Evolutionary conservation across 2,797 vertebrate genomes (phyloP).

Genomic region (Pogonophryne albipinna): DNA sequence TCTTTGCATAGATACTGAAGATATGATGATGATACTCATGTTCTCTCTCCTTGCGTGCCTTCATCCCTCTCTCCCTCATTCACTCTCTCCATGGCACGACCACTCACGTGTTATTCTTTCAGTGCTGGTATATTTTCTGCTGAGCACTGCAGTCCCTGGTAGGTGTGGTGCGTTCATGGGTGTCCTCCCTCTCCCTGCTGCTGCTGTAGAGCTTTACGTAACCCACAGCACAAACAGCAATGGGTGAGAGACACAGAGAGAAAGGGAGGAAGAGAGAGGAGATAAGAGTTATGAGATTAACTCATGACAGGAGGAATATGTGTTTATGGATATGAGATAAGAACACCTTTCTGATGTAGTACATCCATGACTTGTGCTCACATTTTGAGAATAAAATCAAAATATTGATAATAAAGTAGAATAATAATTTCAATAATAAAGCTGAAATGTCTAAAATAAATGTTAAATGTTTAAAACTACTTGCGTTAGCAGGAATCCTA

Average conservation of each 20-base stretch:
- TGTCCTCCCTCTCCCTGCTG: slow-evolving; percentile 60
- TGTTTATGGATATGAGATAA: slow-evolving; percentile 42
- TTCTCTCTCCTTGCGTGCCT: slow-evolving; percentile 15
- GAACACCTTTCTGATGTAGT: background rate
- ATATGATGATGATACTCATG: background rate
- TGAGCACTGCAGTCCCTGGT: slow-evolving; percentile 81
- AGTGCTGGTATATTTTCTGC: slow-evolving; percentile 66
- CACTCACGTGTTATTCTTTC: slow-evolving; percentile 29
- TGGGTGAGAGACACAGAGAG: slow-evolving; percentile 19
- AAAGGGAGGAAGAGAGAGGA: slow-evolving; percentile 12
- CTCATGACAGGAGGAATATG: slow-evolving; percentile 28
- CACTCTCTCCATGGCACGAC: slow-evolving; percentile 19
- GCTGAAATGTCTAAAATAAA: too few relatives aligned
- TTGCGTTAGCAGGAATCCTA: too few relatives aligned
- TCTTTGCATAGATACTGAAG: background rate
- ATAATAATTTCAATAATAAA: too few relatives aligned
- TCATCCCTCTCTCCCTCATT: slow-evolving; percentile 16
- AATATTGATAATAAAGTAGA: too few relatives aligned
- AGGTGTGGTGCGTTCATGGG: slow-evolving; percentile 74
- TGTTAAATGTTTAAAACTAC: too few relatives aligned
- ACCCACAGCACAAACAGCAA: slow-evolving; percentile 58
- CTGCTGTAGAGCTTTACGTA: slow-evolving; percentile 75
- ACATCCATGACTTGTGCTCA: background rate
- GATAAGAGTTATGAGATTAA: slow-evolving; percentile 32
- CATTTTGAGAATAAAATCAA: background rate